Base-by-base conservation (phyloP, 2,113 vertebrate species). In the Lathamus discolor region DNA sequence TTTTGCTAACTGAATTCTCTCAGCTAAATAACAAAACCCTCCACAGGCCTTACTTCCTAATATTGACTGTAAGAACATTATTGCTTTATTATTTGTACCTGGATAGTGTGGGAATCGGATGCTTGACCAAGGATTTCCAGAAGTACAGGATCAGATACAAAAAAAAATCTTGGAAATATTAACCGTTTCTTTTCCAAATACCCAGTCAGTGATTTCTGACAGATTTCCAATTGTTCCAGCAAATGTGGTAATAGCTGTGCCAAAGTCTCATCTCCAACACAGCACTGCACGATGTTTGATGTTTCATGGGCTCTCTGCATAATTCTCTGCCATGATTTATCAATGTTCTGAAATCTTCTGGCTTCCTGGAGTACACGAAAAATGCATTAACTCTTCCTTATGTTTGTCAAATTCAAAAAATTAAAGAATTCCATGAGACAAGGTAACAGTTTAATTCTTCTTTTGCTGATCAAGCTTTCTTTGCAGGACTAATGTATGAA, bases 241-340 rank as follows among this genome's bases (percentile, higher is more conserved):
- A 98, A 97, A 97, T 98, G 97, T 51, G 98, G 97, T 22, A 98
- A 95, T 11, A 98, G 89, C 88, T 98, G 98, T 68, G 94, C 96
- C 86, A 98, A 96, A n/a, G 97, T 98, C 96, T 98, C 98, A 49
- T 99, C 98, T 37, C 98, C 98, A 83, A 98, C 98, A 86, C 98
- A 98, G 97, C 98, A 99, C 85, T 98, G 98, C 41, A 99, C 97
- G 8, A 98, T 94, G 46, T 98, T 98, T 44, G 98, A 96, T 29
- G 97, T 83, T 91, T 99, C 98, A 29, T 99, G 98, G 1, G 98
- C 98, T 72, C 97, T 96, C 95, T 98, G 98, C 98, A 99, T 99
- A 95, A 99, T 98, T 94, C 97, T 98, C 96, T 98, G 98, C 98
- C 98, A 99, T 19, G 98, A 97, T 85, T 98, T 99, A 91, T 99